Conservation (phyloP, 2,888 invertebrate species). For the Junonia oenone region DNA sequence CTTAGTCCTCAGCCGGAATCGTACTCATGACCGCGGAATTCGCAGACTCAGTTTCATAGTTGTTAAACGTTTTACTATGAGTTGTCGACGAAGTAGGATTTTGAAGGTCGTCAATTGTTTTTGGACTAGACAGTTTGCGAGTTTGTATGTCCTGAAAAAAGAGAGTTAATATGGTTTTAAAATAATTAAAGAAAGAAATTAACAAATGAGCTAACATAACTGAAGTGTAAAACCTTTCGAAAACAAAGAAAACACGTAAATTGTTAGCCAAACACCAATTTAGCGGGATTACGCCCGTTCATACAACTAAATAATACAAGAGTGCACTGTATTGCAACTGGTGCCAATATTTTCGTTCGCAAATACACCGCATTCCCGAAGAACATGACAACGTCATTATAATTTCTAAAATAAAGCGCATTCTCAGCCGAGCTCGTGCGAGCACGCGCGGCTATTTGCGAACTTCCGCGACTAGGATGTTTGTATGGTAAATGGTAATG, state of each 20-base stretch:
- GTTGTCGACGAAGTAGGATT: too few species aligned
- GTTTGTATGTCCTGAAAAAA: too few species aligned
- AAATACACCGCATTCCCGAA: slow-evolving; percentile 1
- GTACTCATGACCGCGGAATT: too few species aligned
- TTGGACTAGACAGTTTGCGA: too few species aligned
- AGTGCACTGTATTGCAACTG: background rate
- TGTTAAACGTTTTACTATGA: too few species aligned
- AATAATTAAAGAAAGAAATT: too few species aligned
- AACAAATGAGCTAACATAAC: background rate
- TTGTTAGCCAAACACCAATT: background rate
- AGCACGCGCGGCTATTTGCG: slow-evolving; percentile 15
- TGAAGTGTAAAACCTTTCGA: background rate
- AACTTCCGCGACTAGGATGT: slow-evolving; percentile 9
- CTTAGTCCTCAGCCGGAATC: too few species aligned
- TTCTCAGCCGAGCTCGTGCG: slow-evolving; percentile 14
- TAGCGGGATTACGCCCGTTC: background rate
- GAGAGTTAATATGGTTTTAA: too few species aligned
- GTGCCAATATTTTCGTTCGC: slow-evolving; percentile 2
- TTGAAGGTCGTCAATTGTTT: too few species aligned
- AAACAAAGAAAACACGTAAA: background rate
- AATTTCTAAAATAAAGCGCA: slow-evolving; percentile 19
- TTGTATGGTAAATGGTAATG: too few species aligned
- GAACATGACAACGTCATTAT: slow-evolving; percentile 15
- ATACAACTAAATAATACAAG: background rate
- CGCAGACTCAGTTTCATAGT: too few species aligned